A percentile compares a stretch with the other conserved stretches of the same genome.
These are phyloP conservation scores for Gopherus evgoodei DNA, from an alignment of 2,113 vertebrate species.

Conservation along the genomic window DNA sequence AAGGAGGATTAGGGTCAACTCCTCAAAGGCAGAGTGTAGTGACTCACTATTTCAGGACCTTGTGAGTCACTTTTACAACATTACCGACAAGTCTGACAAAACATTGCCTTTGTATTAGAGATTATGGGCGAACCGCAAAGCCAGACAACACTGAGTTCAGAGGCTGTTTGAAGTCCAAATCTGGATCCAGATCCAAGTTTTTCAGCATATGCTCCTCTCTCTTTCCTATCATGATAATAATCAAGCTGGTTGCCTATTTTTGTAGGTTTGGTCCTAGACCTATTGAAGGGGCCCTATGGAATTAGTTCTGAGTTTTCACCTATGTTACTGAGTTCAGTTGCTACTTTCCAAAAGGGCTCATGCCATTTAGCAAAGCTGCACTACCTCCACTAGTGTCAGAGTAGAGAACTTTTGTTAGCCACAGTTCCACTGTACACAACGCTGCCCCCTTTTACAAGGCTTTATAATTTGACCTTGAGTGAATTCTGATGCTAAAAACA, in stretches of 20 bases:
- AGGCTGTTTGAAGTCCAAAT: neutral
- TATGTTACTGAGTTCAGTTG: neutral
- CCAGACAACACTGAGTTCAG: neutral
- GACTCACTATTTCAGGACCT: constrained; percentile 58
- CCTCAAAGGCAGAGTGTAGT: constrained; percentile 63
- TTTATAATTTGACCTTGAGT: neutral
- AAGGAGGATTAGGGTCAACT: constrained; percentile 65
- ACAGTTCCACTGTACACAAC: neutral
- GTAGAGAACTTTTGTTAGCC: neutral
- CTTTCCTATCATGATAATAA: neutral
- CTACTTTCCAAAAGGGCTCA: neutral
- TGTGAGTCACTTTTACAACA: constrained; percentile 57
- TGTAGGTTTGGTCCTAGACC: neutral
- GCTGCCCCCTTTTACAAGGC: neutral
- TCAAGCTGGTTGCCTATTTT: neutral
- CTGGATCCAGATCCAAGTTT: neutral
- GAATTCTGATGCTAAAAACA: neutral
- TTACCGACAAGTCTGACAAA: constrained; percentile 37
- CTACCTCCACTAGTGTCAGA: neutral
- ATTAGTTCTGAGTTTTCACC: neutral
- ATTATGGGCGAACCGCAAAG: constrained; percentile 10
- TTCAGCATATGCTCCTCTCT: neutral
- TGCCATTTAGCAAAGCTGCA: neutral
- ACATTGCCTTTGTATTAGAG: constrained; percentile 46
- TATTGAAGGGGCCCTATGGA: neutral